phyloP scores from a whole-genome alignment of 1,140 invertebrate species.

The Lutraria rhynchaena region DNA sequence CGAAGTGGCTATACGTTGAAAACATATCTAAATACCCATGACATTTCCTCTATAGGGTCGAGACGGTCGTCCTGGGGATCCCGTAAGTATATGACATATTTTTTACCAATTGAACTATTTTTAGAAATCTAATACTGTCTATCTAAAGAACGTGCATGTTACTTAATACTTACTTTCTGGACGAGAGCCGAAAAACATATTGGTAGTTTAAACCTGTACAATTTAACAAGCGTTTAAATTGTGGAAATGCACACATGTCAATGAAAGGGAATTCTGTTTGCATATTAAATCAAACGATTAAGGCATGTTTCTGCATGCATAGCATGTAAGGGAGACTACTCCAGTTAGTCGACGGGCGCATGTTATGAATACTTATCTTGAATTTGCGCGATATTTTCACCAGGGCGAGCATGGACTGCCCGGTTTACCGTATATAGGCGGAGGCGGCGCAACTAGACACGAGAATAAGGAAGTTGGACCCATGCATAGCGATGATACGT shows the following conservation, averaged over 20 bases:
- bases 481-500: conserved; percentile 12
- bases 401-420: conserved; percentile 44
- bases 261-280: no score
- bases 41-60: conserved; percentile 15
- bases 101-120: no score
- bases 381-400: conserved; percentile 11
- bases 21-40: no score
- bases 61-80: conserved; percentile 51
- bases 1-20: no score
- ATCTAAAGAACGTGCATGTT: no score
- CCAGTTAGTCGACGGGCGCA: neutral
- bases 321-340: conserved; percentile 8
- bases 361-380: neutral
- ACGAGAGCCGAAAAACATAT: no score
- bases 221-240: neutral
- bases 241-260: conserved; percentile 11
- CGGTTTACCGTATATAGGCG: conserved; percentile 21
- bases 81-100: conserved; percentile 30
- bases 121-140: no score
- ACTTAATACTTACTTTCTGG: no score
- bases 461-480: neutral
- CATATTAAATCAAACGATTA: neutral
- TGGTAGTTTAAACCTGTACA: no score
- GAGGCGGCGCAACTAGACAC: neutral
- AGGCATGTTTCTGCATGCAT: neutral